Evolutionary conservation across 2,113 vertebrate genomes (phyloP), one percentile per base, ranked within the genome.

Genomic region (Ia io): DNA sequence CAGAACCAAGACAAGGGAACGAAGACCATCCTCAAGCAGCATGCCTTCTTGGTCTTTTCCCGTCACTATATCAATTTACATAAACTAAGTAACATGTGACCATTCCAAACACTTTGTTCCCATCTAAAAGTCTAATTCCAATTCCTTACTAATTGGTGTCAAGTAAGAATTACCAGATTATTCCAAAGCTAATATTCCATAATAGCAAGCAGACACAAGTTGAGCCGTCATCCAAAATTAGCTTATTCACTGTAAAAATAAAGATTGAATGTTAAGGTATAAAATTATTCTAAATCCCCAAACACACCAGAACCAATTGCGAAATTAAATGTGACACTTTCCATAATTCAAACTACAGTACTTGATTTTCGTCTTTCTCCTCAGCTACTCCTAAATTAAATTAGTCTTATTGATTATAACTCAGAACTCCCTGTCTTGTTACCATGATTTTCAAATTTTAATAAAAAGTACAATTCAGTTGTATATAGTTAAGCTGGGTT

Each of bases 231-330:
- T 80, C 83, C 91, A 93, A 95, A 97, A 96, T 97, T 96, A 97
- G 94, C 93, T 94, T 92, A 95, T 96, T 96, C 96, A 92, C 44
- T 96, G 59, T 93, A 96, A 97, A 97, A 97, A 96, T 96, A 96
- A 97, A 97, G 96, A 97, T 93, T 91, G 97, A 97, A 97, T 82
- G 91, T 97, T 97, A 97, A 96, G 96, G 97, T 97, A 98, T 97
- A 97, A 97, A 97, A 98, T 98, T 97, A 97, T 97, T 97, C 96
- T 97, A 97, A 97, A 97, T 97, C 96, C 95, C 97, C 95, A 95
- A 98, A 97, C 96, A 98, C 96, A 97, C 92, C 97, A 97, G 96
- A 97, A 96, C 97, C 96, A 97, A 97, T 94, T 96, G 94, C 86
- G 91, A 97, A 98, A 98, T 98, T 96, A 97, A 96, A 97, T 97